Evolutionary conservation across 2,113 vertebrate genomes (phyloP), one percentile per base, ranked within the genome.

Genomic region (Eupsittula cactorum): DNA sequence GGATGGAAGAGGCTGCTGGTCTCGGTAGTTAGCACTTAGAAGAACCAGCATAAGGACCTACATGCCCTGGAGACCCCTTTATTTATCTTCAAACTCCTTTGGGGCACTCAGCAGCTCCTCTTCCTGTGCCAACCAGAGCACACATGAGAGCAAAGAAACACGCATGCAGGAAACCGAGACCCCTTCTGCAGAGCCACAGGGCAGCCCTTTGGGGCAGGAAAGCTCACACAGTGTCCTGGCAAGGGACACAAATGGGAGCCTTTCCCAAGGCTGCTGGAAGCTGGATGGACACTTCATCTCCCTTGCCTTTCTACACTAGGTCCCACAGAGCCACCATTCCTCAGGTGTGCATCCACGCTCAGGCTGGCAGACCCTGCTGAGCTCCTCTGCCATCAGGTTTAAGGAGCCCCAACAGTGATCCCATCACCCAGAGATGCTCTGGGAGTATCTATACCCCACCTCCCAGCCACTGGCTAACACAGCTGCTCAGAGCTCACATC

Each of bases 151-250:
- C 42, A 42, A 39, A 63, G 41, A 49, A 47, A 50, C 2, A 1
- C 3, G 0, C 16, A 10, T 3, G 5, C 12, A 79, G 21, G 62
- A 44, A 13, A 18, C 27, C 1, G 7, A 76, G 70, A 13, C 4
- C 6, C 18, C 6, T 6, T 14, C 41, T 10, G 5, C 14, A 41
- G 14, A 35, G 42, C 50, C 3, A 4, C 37, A 0, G 1, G 12
- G 50, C 50, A 82, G 14, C 11, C 17, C 29, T 28, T 52, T 1
- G 1, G 37, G 46, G 25, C 52, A 42, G 52, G 31, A 49, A 68
- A 84, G 47, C 19, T 37, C 46, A 18, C 41, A 25, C 4, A 0
- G 41, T 35, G 14, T 19, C 16, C 2, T 3, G 24, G 15, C 13
- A 15, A 37, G 29, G 46, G 16, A 31, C 60, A 62, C 15, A 71